Evolutionary conservation across 2,113 vertebrate genomes (phyloP).

Genomic region (Chloebia gouldiae): DNA sequence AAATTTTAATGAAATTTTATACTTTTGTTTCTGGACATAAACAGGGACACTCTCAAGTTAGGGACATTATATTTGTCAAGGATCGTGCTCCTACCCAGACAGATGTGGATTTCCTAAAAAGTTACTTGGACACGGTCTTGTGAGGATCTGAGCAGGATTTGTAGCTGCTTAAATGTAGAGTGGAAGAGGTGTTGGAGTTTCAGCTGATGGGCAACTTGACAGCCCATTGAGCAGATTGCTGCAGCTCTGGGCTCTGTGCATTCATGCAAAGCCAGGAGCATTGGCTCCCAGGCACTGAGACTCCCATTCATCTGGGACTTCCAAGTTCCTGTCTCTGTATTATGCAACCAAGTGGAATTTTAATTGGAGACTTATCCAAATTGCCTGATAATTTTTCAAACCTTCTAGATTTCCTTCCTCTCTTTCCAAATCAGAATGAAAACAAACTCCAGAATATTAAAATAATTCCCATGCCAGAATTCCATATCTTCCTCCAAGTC

Average conservation of each 20-base stretch:
- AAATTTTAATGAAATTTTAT: accelerated
- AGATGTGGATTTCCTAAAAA: background rate
- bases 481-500: background rate
- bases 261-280: background rate
- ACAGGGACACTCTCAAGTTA: background rate
- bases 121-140: background rate
- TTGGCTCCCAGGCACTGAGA: background rate
- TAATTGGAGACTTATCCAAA: conserved; percentile 7
- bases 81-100: background rate
- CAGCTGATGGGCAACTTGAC: background rate
- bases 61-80: background rate
- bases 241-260: background rate
- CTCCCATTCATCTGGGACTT: conserved; percentile 17
- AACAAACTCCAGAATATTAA: conserved; percentile 45
- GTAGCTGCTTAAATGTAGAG: background rate
- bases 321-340: background rate
- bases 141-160: background rate
- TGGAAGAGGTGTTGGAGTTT: background rate
- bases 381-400: conserved; percentile 39
- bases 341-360: conserved; percentile 16
- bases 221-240: background rate
- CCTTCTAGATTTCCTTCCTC: conserved; percentile 17
- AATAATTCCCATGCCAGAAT: background rate
- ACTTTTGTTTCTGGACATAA: background rate
- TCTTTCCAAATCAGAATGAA: conserved; percentile 33